A percentile compares a stretch with the other conserved stretches of the same genome.
Evolutionary conservation across 2,888 invertebrate genomes (phyloP).

Genomic region (Lasioglossum leucozonium): DNA sequence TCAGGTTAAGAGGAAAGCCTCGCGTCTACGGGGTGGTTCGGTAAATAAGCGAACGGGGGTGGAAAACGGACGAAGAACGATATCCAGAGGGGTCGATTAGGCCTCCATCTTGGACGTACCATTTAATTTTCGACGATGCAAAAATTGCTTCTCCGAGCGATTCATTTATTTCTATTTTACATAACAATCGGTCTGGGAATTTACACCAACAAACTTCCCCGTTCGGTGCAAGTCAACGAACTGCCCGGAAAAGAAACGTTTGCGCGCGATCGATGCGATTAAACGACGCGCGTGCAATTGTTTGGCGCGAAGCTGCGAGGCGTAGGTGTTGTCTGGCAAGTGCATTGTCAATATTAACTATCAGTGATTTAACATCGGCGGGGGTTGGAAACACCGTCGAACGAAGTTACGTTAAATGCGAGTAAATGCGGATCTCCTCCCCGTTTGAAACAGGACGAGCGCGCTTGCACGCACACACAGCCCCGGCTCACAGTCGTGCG

Average conservation of each 20-base stretch:
- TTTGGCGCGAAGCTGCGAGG: not conserved
- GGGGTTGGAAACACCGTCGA: not conserved
- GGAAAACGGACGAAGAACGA: not conserved
- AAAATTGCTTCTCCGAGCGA: no score
- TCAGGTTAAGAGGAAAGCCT: slow-evolving; percentile 76
- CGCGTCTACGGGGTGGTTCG: slow-evolving; percentile 42
- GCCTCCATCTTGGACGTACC: not conserved
- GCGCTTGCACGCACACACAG: not conserved
- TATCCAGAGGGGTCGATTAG: not conserved
- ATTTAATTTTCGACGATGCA: not conserved
- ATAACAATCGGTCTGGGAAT: no score
- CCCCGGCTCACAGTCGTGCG: slow-evolving; percentile 24
- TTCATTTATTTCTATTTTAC: no score
- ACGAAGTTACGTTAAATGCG: slow-evolving; percentile 40
- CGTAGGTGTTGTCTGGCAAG: not conserved
- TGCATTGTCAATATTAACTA: slow-evolving; percentile 8
- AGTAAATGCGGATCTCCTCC: slow-evolving; percentile 10
- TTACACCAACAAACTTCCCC: not conserved
- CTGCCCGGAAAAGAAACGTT: not conserved
- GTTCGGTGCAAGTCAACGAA: not conserved
- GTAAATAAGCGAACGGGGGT: not conserved
- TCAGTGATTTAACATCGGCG: slow-evolving; percentile 21
- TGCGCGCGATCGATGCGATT: not conserved
- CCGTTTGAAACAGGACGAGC: not conserved
- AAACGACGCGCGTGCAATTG: not conserved